Evolutionary conservation across 2,888 invertebrate species (phyloP), one percentile per base, ranked within the genome.

Genomic region (Selenia dentaria): DNA sequence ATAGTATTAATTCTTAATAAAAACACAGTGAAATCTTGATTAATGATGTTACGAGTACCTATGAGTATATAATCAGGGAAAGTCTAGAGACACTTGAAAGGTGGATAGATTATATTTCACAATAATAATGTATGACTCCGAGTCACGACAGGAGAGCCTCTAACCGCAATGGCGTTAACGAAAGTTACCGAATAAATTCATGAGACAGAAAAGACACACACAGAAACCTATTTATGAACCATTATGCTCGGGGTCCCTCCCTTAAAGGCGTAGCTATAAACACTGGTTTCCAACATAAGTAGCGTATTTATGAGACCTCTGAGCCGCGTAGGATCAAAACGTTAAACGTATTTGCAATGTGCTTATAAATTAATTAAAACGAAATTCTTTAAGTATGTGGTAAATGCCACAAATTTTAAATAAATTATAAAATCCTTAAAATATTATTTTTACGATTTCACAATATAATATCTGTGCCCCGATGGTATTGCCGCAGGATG

Each of bases 251-350:
- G 38, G 37, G 36, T 47, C 46, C 27, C 46, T 33, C 25, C 34
- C 40, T 25, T 36, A 28, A 33, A 51, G 49, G 46, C 51, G 54
- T 57, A 38, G 51, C 45, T 51, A 62, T 68, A 64, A 64, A 66
- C 59, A 54, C 54, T 51, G 51, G 63, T 70, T 70, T 64, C 63
- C n/a, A n/a, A 50, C 60, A 62, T 67, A 62, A 57, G 57, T 50
- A 46, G 29, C 27, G 41, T 51, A 51, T 57, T 57, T 52, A 57
- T 47, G 50, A 29, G 36, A 13, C 42, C 45, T 47, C 39, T 47
- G 51, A 54, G 56, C 41, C 41, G 43, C 24, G 36, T 9, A 24
- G 24, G 12, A 43, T 43, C 22, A 28, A 20, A 38, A 38, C 38
- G 32, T 44, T 16, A 22, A 6, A 27, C 26, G 22, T 28, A 20